phyloP scores from a whole-genome alignment of 2,888 invertebrate species.

The Nymphalis urticae region DNA sequence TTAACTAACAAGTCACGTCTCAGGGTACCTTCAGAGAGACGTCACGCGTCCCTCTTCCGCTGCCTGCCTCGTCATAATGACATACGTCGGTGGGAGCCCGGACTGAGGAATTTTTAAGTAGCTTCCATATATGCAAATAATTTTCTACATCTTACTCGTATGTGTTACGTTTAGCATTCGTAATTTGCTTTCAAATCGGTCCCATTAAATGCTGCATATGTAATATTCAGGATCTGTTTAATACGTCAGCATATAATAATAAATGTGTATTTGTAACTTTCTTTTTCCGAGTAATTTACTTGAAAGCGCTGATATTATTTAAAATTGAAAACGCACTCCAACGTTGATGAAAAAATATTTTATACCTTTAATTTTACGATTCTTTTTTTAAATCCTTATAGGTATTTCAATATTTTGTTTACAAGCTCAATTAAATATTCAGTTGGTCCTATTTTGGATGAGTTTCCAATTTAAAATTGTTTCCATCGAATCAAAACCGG shows the following conservation, averaged over 20 bases:
- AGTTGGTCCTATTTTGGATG: conserved; percentile 6
- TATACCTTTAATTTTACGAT: background rate
- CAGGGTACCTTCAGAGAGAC: conserved; percentile 60
- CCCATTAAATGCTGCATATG: background rate
- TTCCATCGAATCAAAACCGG: background rate
- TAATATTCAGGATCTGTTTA: background rate
- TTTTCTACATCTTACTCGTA: conserved; percentile 20
- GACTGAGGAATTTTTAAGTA: conserved; percentile 42
- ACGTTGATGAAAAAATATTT: background rate
- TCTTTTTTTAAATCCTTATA: background rate
- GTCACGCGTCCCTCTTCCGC: conserved; percentile 75
- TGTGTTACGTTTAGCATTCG: conserved; percentile 12
- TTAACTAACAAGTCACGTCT: conserved; percentile 63
- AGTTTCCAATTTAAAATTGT: conserved; percentile 8
- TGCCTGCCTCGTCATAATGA: conserved; percentile 53
- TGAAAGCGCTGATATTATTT: background rate
- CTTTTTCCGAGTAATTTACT: background rate
- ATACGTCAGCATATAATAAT: background rate
- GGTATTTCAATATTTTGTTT: conserved; percentile 15
- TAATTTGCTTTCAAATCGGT: background rate
- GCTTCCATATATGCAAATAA: conserved; percentile 38
- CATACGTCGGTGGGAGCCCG: conserved; percentile 38
- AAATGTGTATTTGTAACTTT: background rate
- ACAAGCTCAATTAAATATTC: conserved; percentile 15
- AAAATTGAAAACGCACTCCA: background rate